These are phyloP conservation scores for Lapara coniferarum DNA, from an alignment of 2,888 invertebrate genomes.

Conservation along the genomic window DNA sequence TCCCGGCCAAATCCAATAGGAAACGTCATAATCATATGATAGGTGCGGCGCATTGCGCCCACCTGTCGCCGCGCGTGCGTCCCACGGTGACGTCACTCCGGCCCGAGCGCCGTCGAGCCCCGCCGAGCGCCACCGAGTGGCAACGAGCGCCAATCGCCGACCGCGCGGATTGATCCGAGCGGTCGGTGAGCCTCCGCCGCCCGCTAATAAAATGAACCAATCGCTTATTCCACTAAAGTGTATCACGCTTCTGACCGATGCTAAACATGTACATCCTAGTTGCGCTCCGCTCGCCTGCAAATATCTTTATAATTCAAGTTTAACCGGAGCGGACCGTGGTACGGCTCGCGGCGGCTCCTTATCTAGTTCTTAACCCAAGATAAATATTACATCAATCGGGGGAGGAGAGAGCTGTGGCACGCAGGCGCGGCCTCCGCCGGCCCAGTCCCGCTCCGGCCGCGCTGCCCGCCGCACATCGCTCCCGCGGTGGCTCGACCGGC, in stretches of 20 bases:
- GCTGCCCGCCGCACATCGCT: conserved; percentile 72
- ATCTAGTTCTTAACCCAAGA: conserved; percentile 81
- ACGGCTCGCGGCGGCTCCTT: conserved; percentile 61
- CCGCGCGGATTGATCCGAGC: conserved; percentile 72
- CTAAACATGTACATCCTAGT: conserved; percentile 22
- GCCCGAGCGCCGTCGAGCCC: conserved; percentile 54
- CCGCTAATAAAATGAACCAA: conserved; percentile 61
- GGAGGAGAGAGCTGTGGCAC: conserved; percentile 57
- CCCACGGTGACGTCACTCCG: conserved; percentile 74
- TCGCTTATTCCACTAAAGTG: conserved; percentile 37
- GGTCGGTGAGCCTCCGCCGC: conserved; percentile 46
- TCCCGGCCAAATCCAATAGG: conserved; percentile 65
- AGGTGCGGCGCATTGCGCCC: conserved; percentile 81
- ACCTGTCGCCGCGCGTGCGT: conserved; percentile 83
- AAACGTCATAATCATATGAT: conserved; percentile 82
- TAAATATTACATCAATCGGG: conserved; percentile 83
- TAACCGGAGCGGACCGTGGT: conserved; percentile 42
- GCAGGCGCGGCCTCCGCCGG: conserved; percentile 62
- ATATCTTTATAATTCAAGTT: conserved; percentile 19
- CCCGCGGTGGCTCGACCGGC: conserved; percentile 68
- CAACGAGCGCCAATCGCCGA: conserved; percentile 46
- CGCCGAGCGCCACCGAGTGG: conserved; percentile 49
- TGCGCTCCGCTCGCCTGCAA: not conserved
- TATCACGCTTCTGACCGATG: conserved; percentile 12
- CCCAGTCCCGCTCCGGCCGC: conserved; percentile 80